These are phyloP conservation scores for Thamnophis elegans DNA, from an alignment of 2,797 vertebrate genomes.

Conservation along the genomic window DNA sequence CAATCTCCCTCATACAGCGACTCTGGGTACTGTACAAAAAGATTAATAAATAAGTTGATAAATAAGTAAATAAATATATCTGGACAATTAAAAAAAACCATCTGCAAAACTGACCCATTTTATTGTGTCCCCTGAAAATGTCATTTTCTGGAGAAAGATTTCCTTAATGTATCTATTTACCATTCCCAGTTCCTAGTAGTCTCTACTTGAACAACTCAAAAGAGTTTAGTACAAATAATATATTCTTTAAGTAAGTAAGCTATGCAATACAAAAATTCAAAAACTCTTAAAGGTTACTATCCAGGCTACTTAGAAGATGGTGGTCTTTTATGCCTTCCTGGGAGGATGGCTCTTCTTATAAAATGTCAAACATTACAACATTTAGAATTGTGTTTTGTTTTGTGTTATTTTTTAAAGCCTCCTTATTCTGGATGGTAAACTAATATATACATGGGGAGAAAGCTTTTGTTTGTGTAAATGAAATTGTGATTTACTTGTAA, in stretches of 20 bases:
- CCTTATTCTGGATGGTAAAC: constrained; percentile 7
- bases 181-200: too few species aligned
- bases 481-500: constrained; percentile 60
- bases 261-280: not conserved
- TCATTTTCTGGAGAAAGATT: not conserved
- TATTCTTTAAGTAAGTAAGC: not conserved
- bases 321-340: not conserved
- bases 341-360: not conserved
- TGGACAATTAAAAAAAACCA: not conserved
- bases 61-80: not conserved
- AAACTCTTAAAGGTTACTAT: not conserved
- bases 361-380: not conserved
- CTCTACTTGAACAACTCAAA: not conserved
- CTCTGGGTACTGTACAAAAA: not conserved
- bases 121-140: not conserved
- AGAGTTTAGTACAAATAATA: not conserved
- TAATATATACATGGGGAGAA: constrained; percentile 25
- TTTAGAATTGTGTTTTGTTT: constrained; percentile 8
- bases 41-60: not conserved
- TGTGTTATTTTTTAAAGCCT: constrained; percentile 17
- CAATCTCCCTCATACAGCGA: not conserved
- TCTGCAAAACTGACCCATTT: not conserved
- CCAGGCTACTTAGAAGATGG: too few species aligned
- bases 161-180: not conserved
- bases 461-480: constrained; percentile 59